Percentiles rank a stretch among this genome's conserved stretches.
These are phyloP conservation scores for Athene cunicularia DNA, from an alignment of 2,113 vertebrate species.

Conservation along the genomic window DNA sequence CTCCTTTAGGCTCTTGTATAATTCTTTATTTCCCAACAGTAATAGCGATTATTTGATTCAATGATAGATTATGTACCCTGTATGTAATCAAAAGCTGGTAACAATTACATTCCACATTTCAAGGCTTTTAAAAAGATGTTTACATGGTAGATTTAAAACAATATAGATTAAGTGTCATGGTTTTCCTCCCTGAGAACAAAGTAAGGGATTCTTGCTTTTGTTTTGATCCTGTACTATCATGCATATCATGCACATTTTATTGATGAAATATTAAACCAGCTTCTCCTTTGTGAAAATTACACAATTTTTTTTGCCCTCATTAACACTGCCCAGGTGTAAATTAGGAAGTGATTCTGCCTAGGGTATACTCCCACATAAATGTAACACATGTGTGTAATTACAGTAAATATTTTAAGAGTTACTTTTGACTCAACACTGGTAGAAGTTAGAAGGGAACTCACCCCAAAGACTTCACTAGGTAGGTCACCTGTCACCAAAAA, in stretches of 20 bases:
- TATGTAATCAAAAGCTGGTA: conserved; percentile 45
- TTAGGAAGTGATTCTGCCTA: background rate
- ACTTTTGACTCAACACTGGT: background rate
- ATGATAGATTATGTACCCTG: conserved; percentile 22
- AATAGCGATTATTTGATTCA: conserved; percentile 50
- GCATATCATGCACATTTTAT: background rate
- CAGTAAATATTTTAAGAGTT: background rate
- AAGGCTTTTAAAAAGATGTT: conserved; percentile 28
- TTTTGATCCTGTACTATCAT: background rate
- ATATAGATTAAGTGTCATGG: background rate
- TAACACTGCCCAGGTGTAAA: background rate
- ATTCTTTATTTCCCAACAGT: conserved; percentile 44
- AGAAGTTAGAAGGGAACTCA: background rate
- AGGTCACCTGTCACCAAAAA: background rate
- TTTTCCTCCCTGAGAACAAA: background rate
- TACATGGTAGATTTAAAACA: conserved; percentile 11
- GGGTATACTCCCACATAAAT: background rate
- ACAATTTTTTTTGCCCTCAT: background rate
- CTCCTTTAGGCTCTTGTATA: background rate
- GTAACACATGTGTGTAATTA: background rate
- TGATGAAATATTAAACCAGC: background rate
- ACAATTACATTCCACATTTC: conserved; percentile 18
- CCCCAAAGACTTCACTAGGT: background rate
- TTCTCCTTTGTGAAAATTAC: background rate
- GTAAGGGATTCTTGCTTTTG: background rate